Conservation (phyloP, 2,888 invertebrate genomes). For the Atherix ibis region DNA sequence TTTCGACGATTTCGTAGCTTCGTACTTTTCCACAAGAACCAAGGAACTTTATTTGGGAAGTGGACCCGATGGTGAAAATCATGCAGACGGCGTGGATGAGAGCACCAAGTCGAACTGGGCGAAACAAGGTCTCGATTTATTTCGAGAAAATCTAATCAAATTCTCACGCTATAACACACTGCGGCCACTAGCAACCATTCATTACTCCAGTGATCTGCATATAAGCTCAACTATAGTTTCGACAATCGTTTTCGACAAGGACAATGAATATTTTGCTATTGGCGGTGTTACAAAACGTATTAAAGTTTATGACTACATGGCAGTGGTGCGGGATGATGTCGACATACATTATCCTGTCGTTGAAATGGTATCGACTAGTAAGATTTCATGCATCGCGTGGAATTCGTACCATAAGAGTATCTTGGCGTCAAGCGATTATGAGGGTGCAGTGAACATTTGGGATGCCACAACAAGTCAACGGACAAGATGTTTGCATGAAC, state of each 20-base stretch:
- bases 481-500: constrained; percentile 67
- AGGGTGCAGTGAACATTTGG: constrained; percentile 87
- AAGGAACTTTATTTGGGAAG: constrained; percentile 54
- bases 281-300: constrained; percentile 91
- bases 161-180: constrained; percentile 68
- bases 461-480: constrained; percentile 66
- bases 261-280: constrained; percentile 88
- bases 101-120: constrained; percentile 4
- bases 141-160: constrained; percentile 71
- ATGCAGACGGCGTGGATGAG: constrained; percentile 15
- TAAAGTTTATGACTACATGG: constrained; percentile 80
- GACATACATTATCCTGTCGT: constrained; percentile 85
- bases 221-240: constrained; percentile 75
- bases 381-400: constrained; percentile 91
- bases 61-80: too few species aligned
- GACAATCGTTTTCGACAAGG: constrained; percentile 91
- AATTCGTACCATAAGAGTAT: constrained; percentile 79
- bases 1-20: constrained; percentile 77
- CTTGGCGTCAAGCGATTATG: constrained; percentile 85
- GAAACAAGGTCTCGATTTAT: constrained; percentile 45
- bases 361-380: constrained; percentile 83
- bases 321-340: constrained; percentile 69
- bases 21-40: constrained; percentile 65
- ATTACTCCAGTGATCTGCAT: constrained; percentile 79
- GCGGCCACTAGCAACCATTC: constrained; percentile 68